Base-by-base conservation (phyloP, 2,797 vertebrate genomes). In the Euthynnus affinis region DNA sequence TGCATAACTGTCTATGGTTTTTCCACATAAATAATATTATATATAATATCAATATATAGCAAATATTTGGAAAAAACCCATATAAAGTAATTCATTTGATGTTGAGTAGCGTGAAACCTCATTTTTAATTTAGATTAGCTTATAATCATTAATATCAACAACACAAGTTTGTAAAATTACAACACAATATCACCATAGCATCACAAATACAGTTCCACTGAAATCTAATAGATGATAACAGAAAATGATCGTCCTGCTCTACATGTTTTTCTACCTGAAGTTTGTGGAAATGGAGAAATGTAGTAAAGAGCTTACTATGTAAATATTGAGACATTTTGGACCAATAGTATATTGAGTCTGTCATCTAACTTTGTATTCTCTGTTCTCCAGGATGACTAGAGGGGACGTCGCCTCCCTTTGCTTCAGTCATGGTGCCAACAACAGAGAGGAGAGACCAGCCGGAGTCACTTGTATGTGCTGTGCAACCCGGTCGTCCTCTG, bases 321-420 rank as follows among this genome's bases (percentile, higher is more conserved):
- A 51, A 7, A 52, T 14, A 52, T n/a, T 29, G 25, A 64, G 14
- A 44, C 49, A 12, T 15, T n/a, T 17, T 9, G 58, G 4, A 2
- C 29, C 23, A 29, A 56, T 46, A 17, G 42, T n/a, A 2, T 53
- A 27, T 25, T 14, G 25, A 44, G 5, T 29, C 6, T 6, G 9
- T 46, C 17, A n/a, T 32, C 56, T 56, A 12, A 46, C 44, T 51
- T 29, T 62, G 15, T 5, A 20, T 65, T 56, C 37, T 75, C 25
- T 76, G 20, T 85, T 14, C 71, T 88, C 82, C 85, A 92, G 71
- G 93, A 98, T 90, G 98, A 96, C 85, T 96, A 94, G 83, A 80
- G 66, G 55, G 9, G 76, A 46, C 62, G 1, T 70, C 61, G 27
- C 63, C 77, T 76, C 44, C 49, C 57, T 73, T 76, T 23, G 62